A percentile compares a stretch with the other conserved stretches of the same genome.
Evolutionary conservation across 2,797 vertebrate genomes (phyloP).

Genomic region (Monodelphis domestica): DNA sequence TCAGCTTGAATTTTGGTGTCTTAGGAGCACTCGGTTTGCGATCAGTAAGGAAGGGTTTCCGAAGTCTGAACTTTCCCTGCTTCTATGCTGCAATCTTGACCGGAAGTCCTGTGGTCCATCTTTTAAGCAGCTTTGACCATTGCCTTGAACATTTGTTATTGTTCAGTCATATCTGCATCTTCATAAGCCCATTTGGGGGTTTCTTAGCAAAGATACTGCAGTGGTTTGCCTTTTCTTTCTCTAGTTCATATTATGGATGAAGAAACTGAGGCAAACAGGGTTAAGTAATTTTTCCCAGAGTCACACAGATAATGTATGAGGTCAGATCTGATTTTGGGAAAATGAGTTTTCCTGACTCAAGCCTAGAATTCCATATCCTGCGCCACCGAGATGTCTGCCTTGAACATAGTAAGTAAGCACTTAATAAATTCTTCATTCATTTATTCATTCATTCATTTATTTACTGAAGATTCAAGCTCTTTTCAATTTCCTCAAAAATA

Average conservation of each 20-base stretch:
- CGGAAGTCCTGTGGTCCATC: slow-evolving; percentile 27
- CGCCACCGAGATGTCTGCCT: neutral
- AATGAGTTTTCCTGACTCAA: no score
- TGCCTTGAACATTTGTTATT: neutral
- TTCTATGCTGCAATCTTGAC: no score
- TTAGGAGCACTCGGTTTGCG: no score
- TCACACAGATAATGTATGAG: neutral
- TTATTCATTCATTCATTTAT: no score
- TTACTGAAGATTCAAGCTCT: neutral
- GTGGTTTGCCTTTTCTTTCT: neutral
- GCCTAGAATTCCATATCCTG: no score
- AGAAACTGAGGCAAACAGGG: neutral
- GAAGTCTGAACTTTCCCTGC: no score
- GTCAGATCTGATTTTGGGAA: no score
- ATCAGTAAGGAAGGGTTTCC: no score
- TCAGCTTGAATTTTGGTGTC: no score
- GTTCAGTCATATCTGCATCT: neutral
- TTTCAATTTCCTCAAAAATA: slow-evolving; percentile 28
- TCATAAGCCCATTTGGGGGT: neutral
- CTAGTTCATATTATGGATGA: neutral
- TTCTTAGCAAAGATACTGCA: neutral
- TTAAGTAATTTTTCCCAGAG: neutral
- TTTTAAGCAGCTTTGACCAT: slow-evolving; percentile 7
- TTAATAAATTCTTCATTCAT: neutral
- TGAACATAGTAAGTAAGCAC: neutral